Conservation (phyloP, 2,113 vertebrate species). For the Rana temporaria region DNA sequence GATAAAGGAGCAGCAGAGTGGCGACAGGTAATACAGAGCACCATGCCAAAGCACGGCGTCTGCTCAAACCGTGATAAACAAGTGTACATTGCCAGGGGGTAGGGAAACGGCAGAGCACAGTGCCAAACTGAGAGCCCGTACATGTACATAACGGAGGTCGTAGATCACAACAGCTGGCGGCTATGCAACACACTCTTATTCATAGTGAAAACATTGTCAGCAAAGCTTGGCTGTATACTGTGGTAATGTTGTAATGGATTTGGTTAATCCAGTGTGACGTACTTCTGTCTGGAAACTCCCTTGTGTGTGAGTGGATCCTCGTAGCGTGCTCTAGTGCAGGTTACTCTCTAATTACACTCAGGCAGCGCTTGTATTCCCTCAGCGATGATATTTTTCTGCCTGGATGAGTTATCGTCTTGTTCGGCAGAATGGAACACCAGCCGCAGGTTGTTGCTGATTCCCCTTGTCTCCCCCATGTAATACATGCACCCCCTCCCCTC, state of each 20-base stretch:
- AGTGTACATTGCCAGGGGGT: background rate
- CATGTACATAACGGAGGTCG: background rate
- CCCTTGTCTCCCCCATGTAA: constrained; percentile 3
- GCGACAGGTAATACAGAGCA: too few species aligned
- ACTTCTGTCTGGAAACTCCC: constrained; percentile 34
- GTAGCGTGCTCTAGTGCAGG: constrained; percentile 77
- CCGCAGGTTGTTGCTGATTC: constrained; percentile 72
- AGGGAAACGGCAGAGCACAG: background rate
- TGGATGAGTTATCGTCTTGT: constrained; percentile 89
- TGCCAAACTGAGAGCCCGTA: background rate
- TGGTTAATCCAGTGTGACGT: constrained; percentile 33
- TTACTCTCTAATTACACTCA: constrained; percentile 97
- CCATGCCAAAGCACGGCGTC: background rate
- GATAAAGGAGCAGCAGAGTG: too few species aligned
- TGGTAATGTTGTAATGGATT: constrained; percentile 31
- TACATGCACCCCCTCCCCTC: constrained; percentile 55
- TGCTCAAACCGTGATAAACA: background rate
- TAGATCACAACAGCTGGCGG: background rate
- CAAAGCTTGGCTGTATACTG: background rate
- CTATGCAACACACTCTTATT: background rate
- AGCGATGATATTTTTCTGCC: constrained; percentile 94
- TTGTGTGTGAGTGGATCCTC: constrained; percentile 37
- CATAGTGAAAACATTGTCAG: background rate
- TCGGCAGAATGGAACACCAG: constrained; percentile 89
- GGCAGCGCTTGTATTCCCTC: constrained; percentile 89